Percentiles rank a stretch among this genome's conserved stretches.
Conservation (phyloP, 2,888 invertebrate genomes). For the Idaea straminata region DNA sequence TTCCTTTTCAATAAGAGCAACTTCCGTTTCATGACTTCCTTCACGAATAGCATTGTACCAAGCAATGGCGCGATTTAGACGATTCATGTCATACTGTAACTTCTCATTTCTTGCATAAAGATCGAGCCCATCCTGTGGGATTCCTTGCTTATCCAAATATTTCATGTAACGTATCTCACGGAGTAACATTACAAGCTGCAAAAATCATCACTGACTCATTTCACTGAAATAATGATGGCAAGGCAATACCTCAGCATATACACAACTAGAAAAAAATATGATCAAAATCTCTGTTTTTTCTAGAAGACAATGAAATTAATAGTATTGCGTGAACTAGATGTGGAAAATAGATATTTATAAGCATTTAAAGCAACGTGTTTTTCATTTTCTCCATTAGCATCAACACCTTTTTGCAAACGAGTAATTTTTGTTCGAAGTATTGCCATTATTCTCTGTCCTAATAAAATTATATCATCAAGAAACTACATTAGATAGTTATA, state of each 20-base stretch:
- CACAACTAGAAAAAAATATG: too few relatives aligned
- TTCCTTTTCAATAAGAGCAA: slow-evolving; percentile 87
- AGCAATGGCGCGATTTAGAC: slow-evolving; percentile 82
- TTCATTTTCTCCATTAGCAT: too few relatives aligned
- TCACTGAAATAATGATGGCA: neutral
- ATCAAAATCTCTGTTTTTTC: too few relatives aligned
- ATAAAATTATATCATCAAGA: neutral
- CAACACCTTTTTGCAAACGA: too few relatives aligned
- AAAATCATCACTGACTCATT: slow-evolving; percentile 11
- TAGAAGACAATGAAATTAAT: neutral
- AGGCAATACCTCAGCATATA: too few relatives aligned
- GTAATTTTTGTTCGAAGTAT: neutral
- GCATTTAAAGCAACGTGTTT: too few relatives aligned
- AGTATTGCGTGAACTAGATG: too few relatives aligned
- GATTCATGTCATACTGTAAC: slow-evolving; percentile 80
- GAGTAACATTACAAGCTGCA: slow-evolving; percentile 85
- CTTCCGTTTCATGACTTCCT: slow-evolving; percentile 88
- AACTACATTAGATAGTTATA: too few relatives aligned
- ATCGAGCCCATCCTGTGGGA: slow-evolving; percentile 81
- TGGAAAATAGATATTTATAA: too few relatives aligned
- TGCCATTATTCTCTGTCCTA: too few relatives aligned
- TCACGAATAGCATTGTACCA: slow-evolving; percentile 92
- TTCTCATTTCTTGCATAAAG: slow-evolving; percentile 86
- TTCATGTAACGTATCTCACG: slow-evolving; percentile 91
- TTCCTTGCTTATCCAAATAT: slow-evolving; percentile 81